Evolutionary conservation across 2,113 vertebrate species (phyloP).

Genomic region (Fulmarus glacialis): DNA sequence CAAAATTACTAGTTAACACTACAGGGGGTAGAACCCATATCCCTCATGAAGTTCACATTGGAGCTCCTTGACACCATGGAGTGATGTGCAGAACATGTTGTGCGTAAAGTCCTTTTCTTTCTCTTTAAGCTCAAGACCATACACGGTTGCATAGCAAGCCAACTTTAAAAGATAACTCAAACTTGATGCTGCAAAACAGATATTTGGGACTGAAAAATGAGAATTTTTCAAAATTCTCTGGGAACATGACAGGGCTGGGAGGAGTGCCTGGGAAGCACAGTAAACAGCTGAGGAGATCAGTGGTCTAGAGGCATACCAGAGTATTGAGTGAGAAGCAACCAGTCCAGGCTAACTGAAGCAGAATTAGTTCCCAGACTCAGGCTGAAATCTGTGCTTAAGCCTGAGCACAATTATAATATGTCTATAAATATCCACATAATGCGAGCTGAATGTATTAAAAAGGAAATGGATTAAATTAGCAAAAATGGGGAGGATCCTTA

Average conservation of each 20-base stretch:
- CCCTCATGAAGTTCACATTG: neutral
- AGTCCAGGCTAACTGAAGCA: neutral
- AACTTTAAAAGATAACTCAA: neutral
- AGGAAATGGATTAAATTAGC: neutral
- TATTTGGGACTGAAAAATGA: neutral
- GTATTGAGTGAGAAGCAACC: neutral
- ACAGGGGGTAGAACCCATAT: neutral
- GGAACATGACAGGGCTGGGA: neutral
- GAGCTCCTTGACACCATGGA: neutral
- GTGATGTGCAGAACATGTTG: neutral
- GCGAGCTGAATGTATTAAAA: neutral
- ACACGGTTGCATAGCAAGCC: fast-evolving
- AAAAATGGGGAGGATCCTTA: neutral
- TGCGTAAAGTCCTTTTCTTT: neutral
- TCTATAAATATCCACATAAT: neutral
- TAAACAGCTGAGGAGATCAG: neutral
- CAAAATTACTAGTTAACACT: neutral
- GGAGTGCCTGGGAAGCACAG: neutral
- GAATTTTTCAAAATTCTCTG: neutral
- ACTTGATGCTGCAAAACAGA: neutral
- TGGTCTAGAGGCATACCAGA: neutral
- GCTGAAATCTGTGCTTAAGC: neutral
- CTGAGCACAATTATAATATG: neutral
- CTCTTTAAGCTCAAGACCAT: neutral
- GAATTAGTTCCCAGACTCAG: neutral